Conservation (phyloP, 2,797 vertebrate genomes). For the Pterois miles region DNA sequence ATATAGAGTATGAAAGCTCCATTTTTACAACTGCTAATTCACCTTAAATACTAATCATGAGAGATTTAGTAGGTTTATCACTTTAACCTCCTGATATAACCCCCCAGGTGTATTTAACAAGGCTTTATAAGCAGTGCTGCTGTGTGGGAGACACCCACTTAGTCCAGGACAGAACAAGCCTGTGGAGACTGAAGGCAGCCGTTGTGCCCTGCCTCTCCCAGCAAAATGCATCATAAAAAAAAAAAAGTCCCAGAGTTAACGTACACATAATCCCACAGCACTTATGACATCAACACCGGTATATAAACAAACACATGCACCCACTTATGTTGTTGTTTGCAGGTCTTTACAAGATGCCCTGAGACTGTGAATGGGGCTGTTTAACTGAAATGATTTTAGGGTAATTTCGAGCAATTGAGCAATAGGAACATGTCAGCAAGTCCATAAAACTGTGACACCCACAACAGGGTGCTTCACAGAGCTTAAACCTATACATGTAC, state of each 20-base stretch:
- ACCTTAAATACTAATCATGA: not conserved
- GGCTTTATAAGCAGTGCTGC: constrained; percentile 16
- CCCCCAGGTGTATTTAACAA: not conserved
- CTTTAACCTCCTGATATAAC: not conserved
- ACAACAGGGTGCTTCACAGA: not conserved
- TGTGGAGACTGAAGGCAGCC: constrained; percentile 35
- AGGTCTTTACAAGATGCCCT: constrained; percentile 39
- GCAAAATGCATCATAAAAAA: constrained; percentile 2
- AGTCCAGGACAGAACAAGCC: constrained; percentile 24
- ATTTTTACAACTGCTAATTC: not conserved
- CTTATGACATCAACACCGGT: not conserved
- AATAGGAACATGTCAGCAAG: constrained; percentile 40
- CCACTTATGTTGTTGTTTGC: constrained; percentile 46
- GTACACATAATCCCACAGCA: constrained; percentile 18
- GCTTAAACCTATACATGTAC: constrained; percentile 1
- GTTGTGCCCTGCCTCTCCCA: constrained; percentile 8
- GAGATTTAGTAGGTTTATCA: not conserved
- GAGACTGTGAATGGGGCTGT: constrained; percentile 21
- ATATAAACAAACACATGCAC: constrained; percentile 34
- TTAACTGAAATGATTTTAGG: constrained; percentile 42
- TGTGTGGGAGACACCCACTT: constrained; percentile 11
- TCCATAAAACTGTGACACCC: constrained; percentile 52
- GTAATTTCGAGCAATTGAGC: constrained; percentile 56
- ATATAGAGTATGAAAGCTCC: not conserved
- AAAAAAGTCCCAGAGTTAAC: not conserved